Evolutionary conservation across 2,888 invertebrate species (phyloP).

Genomic region (Conus canariensis): DNA sequence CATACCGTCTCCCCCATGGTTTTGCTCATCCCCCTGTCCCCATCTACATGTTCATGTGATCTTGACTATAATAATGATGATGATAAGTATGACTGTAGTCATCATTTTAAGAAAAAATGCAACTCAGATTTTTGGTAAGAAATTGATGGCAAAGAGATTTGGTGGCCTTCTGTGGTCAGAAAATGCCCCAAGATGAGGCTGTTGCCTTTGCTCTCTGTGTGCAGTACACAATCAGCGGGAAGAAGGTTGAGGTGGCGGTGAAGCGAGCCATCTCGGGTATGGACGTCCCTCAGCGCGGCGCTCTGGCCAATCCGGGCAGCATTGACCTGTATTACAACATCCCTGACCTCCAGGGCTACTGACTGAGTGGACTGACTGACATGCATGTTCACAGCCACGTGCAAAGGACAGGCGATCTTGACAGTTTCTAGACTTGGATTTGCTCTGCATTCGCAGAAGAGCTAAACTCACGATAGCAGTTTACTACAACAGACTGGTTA

Average conservation of each 20-base stretch:
- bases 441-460: not conserved
- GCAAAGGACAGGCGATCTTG: not conserved
- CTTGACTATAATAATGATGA: no score
- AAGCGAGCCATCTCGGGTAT: slow-evolving; percentile 80
- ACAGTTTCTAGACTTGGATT: no score
- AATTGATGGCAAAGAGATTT: no score
- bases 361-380: not conserved
- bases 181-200: no score
- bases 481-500: no score
- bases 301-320: slow-evolving; percentile 80
- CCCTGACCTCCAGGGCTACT: slow-evolving; percentile 72
- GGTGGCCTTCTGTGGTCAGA: no score
- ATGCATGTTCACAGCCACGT: not conserved
- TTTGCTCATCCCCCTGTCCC: no score
- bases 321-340: slow-evolving; percentile 79
- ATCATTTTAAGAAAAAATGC: no score
- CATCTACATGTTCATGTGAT: no score
- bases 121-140: no score
- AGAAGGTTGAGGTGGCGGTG: slow-evolving; percentile 83
- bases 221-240: slow-evolving; percentile 82
- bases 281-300: slow-evolving; percentile 79
- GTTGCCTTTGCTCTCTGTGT: slow-evolving; percentile 36
- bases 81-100: no score
- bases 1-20: no score
- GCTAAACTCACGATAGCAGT: not conserved